phyloP scores from a whole-genome alignment of 2,113 vertebrate species.

The Syngnathoides biaculeatus region DNA sequence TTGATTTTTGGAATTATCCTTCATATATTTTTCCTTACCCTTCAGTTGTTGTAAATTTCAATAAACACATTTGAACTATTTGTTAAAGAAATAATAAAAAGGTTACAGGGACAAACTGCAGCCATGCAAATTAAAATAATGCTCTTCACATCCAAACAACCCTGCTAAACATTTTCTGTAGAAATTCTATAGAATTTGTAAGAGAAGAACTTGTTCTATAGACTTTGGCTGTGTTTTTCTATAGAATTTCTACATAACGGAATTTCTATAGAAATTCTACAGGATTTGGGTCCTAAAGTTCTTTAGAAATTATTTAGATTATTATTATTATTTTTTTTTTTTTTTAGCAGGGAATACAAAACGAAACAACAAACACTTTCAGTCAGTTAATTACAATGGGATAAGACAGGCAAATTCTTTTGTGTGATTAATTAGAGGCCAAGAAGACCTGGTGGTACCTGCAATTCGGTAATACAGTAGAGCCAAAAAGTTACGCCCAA shows the following conservation, averaged over 20 bases:
- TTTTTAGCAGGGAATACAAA: too few species aligned
- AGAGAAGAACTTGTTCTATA: too few species aligned
- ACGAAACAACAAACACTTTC: conserved; percentile 44
- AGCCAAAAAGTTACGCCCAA: conserved; percentile 4
- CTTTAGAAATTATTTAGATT: too few species aligned
- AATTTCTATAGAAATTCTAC: too few species aligned
- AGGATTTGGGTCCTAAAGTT: too few species aligned
- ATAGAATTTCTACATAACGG: too few species aligned
- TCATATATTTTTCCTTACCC: neutral
- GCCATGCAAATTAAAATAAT: conserved; percentile 62
- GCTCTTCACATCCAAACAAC: conserved; percentile 36
- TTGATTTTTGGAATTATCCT: neutral
- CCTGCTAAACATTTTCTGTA: too few species aligned
- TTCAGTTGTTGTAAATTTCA: neutral
- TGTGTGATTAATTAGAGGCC: neutral
- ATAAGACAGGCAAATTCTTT: conserved; percentile 2
- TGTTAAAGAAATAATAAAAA: neutral
- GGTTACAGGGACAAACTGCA: neutral
- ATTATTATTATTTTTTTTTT: too few species aligned
- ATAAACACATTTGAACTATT: neutral
- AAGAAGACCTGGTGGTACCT: conserved; percentile 7
- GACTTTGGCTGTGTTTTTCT: too few species aligned
- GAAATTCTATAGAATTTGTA: too few species aligned
- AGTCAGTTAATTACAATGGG: conserved; percentile 27
- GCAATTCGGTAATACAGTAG: conserved; percentile 18